These are phyloP conservation scores for Sarcophaga caerulescens DNA, from an alignment of 2,888 invertebrate genomes.

Conservation along the genomic window DNA sequence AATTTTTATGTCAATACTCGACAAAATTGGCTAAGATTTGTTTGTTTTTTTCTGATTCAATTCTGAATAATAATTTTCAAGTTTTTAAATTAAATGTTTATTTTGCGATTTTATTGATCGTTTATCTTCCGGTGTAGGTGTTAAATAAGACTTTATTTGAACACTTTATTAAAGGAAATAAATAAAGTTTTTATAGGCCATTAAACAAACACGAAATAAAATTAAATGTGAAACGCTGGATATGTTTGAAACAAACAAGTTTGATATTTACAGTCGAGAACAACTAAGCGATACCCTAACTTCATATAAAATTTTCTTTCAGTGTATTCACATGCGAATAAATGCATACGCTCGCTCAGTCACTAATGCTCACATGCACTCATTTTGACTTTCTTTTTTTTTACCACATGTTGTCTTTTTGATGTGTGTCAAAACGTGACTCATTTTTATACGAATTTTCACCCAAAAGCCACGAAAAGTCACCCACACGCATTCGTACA, in stretches of 20 bases:
- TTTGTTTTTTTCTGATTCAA: too few species aligned
- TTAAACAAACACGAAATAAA: too few species aligned
- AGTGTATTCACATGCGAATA: constrained; percentile 16
- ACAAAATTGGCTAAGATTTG: too few species aligned
- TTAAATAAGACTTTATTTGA: too few species aligned
- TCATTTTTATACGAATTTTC: constrained; percentile 34
- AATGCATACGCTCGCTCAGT: constrained; percentile 24
- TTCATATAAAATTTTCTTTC: constrained; percentile 14
- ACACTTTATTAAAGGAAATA: too few species aligned
- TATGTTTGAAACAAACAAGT: too few species aligned
- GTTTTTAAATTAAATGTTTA: too few species aligned
- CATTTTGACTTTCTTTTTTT: constrained; percentile 18
- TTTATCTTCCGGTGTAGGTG: too few species aligned
- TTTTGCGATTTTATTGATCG: too few species aligned
- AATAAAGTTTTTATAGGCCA: too few species aligned
- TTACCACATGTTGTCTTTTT: constrained; percentile 54
- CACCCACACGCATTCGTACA: constrained; percentile 3
- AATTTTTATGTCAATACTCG: too few species aligned
- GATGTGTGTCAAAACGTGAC: constrained; percentile 63
- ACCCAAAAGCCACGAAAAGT: constrained; percentile 32
- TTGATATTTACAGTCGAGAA: not conserved
- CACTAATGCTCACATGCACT: constrained; percentile 16
- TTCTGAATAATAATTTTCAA: too few species aligned
- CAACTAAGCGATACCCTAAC: not conserved
- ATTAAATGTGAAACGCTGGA: not conserved